These are phyloP conservation scores for Coranthus polyacanthus DNA, from an alignment of 2,797 vertebrate genomes.

Conservation along the genomic window DNA sequence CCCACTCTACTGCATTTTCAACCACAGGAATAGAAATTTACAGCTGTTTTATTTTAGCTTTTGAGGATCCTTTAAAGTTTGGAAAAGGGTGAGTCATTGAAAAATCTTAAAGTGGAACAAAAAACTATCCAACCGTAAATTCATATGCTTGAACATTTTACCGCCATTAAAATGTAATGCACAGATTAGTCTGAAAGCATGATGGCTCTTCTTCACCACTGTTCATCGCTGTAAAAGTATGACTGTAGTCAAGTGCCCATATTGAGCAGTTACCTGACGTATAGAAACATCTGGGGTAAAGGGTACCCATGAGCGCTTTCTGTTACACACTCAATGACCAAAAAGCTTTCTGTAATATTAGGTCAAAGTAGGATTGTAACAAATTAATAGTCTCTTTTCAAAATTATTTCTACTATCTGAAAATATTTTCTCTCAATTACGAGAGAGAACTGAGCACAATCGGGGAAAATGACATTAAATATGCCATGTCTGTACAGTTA, in stretches of 20 bases:
- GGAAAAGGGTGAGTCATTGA: constrained; percentile 23
- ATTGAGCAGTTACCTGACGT: constrained; percentile 55
- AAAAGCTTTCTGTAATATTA: constrained; percentile 31
- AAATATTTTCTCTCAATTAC: constrained; percentile 34
- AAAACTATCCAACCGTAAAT: constrained; percentile 64
- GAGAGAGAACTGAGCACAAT: constrained; percentile 14
- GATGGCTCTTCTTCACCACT: constrained; percentile 82
- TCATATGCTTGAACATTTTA: constrained; percentile 79
- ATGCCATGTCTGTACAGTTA: constrained; percentile 18
- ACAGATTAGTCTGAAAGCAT: constrained; percentile 83
- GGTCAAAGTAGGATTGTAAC: constrained; percentile 31
- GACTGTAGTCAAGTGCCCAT: constrained; percentile 54
- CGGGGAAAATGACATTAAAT: constrained; percentile 33
- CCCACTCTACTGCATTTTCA: constrained; percentile 81
- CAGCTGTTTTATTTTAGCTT: constrained; percentile 73
- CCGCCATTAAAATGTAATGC: constrained; percentile 75
- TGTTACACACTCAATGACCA: constrained; percentile 31
- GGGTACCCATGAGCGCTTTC: constrained; percentile 46
- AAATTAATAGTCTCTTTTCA: constrained; percentile 34
- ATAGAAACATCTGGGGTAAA: constrained; percentile 48
- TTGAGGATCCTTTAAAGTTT: constrained; percentile 76
- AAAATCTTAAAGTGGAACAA: constrained; percentile 58
- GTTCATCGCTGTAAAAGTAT: constrained; percentile 51
- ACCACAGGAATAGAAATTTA: constrained; percentile 79
- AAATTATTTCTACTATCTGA: constrained; percentile 38